Percentiles rank a stretch among this genome's conserved stretches.
phyloP scores from a whole-genome alignment of 2,113 vertebrate genomes.

The Bufo bufo region DNA sequence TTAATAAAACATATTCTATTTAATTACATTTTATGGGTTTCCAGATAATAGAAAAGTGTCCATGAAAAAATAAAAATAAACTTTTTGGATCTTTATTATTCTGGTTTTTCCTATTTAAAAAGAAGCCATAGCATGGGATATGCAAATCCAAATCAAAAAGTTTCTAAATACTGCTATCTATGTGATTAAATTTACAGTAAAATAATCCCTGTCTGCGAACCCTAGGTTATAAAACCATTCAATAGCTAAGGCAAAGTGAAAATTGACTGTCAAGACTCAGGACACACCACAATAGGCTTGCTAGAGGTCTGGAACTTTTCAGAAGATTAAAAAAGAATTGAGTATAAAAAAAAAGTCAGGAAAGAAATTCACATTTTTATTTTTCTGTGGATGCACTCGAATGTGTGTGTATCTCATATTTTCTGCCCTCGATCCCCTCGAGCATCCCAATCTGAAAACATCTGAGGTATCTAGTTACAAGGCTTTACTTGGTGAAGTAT shows the following conservation, averaged over 20 bases:
- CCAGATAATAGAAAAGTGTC: neutral
- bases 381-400: conserved; percentile 52
- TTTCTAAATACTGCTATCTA: neutral
- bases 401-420: conserved; percentile 55
- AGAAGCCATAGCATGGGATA: neutral
- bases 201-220: conserved; percentile 21
- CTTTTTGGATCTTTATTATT: neutral
- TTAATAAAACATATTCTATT: no score
- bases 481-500: conserved; percentile 45
- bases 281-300: conserved; percentile 51
- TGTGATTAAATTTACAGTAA: conserved; percentile 41
- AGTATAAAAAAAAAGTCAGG: conserved; percentile 51
- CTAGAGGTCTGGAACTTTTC: conserved; percentile 51
- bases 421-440: conserved; percentile 39
- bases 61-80: neutral
- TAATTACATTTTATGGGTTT: no score
- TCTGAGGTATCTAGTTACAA: conserved; percentile 42
- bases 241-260: conserved; percentile 40
- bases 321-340: conserved; percentile 53
- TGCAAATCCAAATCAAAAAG: neutral
- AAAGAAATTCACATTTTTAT: conserved; percentile 50
- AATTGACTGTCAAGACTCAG: conserved; percentile 49
- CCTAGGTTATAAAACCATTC: conserved; percentile 21
- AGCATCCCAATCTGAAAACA: conserved; percentile 46
- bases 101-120: neutral